Evolutionary conservation across 2,113 vertebrate species (phyloP).

Genomic region (Patagioenas fasciata): DNA sequence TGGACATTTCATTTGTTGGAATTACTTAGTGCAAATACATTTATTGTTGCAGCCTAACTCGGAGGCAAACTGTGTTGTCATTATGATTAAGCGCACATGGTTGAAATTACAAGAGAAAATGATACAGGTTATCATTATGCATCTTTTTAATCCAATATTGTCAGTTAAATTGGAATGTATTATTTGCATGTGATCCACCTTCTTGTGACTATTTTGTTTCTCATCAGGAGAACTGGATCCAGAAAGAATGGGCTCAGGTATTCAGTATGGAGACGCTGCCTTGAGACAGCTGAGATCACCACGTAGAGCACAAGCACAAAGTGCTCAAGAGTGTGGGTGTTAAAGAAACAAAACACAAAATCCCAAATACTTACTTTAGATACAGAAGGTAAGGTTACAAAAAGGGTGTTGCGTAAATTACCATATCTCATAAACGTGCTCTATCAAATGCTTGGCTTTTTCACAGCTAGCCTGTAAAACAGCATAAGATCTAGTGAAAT

Average conservation of each 20-base stretch:
- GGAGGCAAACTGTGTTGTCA: not conserved
- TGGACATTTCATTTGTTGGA: not conserved
- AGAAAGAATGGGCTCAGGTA: conserved; percentile 82
- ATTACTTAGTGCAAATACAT: not conserved
- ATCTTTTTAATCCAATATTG: not conserved
- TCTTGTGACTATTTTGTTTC: conserved; percentile 5
- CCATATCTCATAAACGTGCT: not conserved
- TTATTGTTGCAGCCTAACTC: not conserved
- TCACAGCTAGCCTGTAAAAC: not conserved
- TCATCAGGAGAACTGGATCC: conserved; percentile 81
- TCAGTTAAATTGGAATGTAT: not conserved
- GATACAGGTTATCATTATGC: not conserved
- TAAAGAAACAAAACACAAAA: conserved; percentile 39
- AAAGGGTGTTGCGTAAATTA: not conserved
- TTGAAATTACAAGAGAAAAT: not conserved
- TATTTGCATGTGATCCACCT: not conserved
- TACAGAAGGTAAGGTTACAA: conserved; percentile 51
- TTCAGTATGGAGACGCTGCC: conserved; percentile 83
- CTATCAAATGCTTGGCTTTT: not conserved
- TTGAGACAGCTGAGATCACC: conserved; percentile 80
- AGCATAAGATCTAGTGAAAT: not conserved
- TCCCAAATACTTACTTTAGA: conserved; percentile 8
- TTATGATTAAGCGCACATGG: not conserved
- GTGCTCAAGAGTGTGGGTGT: conserved; percentile 80
- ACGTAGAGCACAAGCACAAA: conserved; percentile 74